Evolutionary conservation across 2,113 vertebrate genomes (phyloP).

Genomic region (Varanus komodoensis): DNA sequence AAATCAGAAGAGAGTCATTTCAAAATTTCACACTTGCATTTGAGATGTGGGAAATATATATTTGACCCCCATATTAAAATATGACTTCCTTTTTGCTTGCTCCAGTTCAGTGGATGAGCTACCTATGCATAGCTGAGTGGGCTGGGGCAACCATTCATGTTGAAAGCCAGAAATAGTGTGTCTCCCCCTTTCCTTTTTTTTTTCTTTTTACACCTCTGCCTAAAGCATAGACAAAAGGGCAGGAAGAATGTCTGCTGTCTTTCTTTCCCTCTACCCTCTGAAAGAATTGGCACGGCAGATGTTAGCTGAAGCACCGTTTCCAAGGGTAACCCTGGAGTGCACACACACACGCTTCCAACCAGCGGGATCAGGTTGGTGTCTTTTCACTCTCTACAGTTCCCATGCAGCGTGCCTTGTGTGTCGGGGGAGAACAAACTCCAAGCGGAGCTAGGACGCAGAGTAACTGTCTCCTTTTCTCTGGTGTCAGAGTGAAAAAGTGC

Average conservation of each 20-base stretch:
- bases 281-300: slow-evolving; percentile 29
- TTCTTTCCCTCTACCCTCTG: not conserved
- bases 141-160: not conserved
- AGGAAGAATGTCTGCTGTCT: not conserved
- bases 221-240: slow-evolving; percentile 18
- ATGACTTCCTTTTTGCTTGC: not conserved
- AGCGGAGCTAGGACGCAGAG: not conserved
- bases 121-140: not conserved
- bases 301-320: slow-evolving; percentile 31
- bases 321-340: slow-evolving; percentile 20
- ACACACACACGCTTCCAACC: slow-evolving; percentile 25
- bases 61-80: not conserved
- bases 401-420: not conserved
- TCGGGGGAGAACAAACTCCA: slow-evolving; percentile 15
- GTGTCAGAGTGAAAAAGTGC: not conserved
- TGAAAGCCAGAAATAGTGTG: not conserved
- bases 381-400: not conserved
- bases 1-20: not conserved
- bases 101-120: not conserved
- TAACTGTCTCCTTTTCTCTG: not conserved
- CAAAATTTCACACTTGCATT: not conserved
- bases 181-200: not conserved
- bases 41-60: not conserved
- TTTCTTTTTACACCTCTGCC: not conserved
- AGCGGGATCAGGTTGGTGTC: not conserved